Evolutionary conservation across 2,113 vertebrate species (phyloP), one percentile per base, ranked within the genome.

Genomic region (Alouatta palliata): DNA sequence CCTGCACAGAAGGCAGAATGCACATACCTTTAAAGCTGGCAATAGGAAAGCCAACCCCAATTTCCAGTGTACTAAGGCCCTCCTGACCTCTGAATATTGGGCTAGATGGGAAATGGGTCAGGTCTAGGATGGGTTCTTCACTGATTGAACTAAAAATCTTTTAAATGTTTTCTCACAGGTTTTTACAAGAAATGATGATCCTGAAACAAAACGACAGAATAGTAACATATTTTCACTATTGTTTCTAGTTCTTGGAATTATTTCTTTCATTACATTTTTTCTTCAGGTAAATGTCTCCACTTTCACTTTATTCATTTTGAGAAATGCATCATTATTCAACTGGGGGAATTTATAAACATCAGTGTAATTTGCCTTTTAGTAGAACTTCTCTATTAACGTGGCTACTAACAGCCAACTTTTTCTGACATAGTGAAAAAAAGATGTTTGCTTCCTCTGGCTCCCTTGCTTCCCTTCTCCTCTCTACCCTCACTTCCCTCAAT

Each of bases 231-330:
- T 99, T 95, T 99, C 99, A 8, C n/a, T 99, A 87, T 95, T 99
- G 97, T 99, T 99, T 98, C 98, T 99, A 54, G 47, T 73, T 45
- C 95, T 99, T 92, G 99, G 99, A 86, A 98, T 95, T 0, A 0
- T 99, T 95, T 99, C 99, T 23, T 99, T 99, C 87, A 77, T 99
- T 93, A 99, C 99, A 40, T 99, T 99, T 98, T 99, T 99, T 96
- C 97, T 99, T 27, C 99, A 99, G 99, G 99, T 99, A 99, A 71
- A 91, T 98, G 47, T 94, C 21, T 93, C 6, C 35, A 66, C 82
- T 97, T 95, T 96, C n/a, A 77, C n/a, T 96, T 85, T 81, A 47
- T 90, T 92, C 6, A 54, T 61, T 94, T 87, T 30, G 43, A 23
- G 49, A 64, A 52, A 43, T 87, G 27, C 13, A 11, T 82, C 40